phyloP scores from a whole-genome alignment of 2,888 invertebrate genomes.

The Nesidiocoris tenuis region DNA sequence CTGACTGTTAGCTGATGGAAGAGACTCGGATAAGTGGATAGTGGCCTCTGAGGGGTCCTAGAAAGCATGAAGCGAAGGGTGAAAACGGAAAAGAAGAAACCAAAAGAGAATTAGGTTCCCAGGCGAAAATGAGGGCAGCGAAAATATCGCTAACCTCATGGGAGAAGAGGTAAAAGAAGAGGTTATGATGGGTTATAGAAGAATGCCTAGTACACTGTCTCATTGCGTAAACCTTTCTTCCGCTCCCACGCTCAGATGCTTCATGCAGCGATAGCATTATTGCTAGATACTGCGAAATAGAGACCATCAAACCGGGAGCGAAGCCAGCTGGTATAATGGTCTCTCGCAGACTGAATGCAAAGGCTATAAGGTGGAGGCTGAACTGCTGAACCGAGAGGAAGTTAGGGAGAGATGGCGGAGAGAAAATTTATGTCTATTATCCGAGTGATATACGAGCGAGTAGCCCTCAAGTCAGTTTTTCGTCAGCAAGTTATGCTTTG shows the following conservation, averaged over 20 bases:
- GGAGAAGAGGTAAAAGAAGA: neutral
- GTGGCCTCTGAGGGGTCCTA: neutral
- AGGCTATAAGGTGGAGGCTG: neutral
- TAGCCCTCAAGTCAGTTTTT: constrained; percentile 41
- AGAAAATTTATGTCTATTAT: constrained; percentile 40
- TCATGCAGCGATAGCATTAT: constrained; percentile 32
- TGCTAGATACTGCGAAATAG: constrained; percentile 32
- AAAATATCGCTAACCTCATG: neutral
- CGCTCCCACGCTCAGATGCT: neutral
- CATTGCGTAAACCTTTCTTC: constrained; percentile 22
- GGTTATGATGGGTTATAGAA: neutral
- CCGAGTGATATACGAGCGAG: constrained; percentile 40
- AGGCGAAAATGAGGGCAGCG: neutral
- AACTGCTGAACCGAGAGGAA: neutral
- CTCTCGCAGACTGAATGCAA: too few species aligned
- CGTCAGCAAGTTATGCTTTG: constrained; percentile 42
- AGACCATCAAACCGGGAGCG: neutral
- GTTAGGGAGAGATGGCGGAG: constrained; percentile 1
- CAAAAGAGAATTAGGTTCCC: neutral
- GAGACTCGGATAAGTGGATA: constrained; percentile 13
- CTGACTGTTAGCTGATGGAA: too few species aligned
- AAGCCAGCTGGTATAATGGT: too few species aligned
- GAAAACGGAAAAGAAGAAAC: neutral
- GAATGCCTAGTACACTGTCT: neutral
- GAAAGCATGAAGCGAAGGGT: neutral